Base-by-base conservation (phyloP, 2,113 vertebrate genomes). In the Peromyscus maniculatus region DNA sequence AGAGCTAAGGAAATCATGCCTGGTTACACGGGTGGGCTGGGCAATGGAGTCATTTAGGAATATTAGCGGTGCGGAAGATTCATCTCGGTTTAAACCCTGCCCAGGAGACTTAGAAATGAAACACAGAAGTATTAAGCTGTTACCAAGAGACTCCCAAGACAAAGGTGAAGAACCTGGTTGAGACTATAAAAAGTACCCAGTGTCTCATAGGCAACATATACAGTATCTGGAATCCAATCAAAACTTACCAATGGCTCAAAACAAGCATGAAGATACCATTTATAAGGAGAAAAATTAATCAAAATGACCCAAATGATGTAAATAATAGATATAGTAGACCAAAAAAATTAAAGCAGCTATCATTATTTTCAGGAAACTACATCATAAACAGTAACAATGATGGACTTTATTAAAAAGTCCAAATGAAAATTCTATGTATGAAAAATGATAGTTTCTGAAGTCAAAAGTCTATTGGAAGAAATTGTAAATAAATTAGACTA, bases 331-430 rank as follows among this genome's bases (percentile, higher is more conserved):
- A 31, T 21, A 78, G 21, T 62, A 79, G 39, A 59, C 3, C 74
- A 80, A 55, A 62, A 69, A 12, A 67, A 22, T 62, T 69, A 69
- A 82, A 87, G 78, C 16, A 33, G 24, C 77, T 57, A 72, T 49
- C 55, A 16, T 49, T 49, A 59, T 74, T 91, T 92, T 95, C 52
- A 96, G 71, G 24, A 93, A 83, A 7, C 17, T 77, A 83, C 10
- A 62, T 33, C 62, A 83, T 62, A 69, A 55, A 86, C 19, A 75
- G 8, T 87, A 80, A 59, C 87, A n/a, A 82, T 31, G 67, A 36
- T 43, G 11, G 11, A 57, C 74, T 46, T 67, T 62, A 77, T 12
- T 21, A n/a, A 79, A 89, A 89, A 52, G 62, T 49, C 31, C 15
- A 74, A 74, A 55, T 13, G 52, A n/a, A 92, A 82, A 75, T 67